Percentiles rank a stretch among this genome's conserved stretches.
These are phyloP conservation scores for Platynereis dumerilii DNA, from an alignment of 2,888 invertebrate genomes.

Conservation along the genomic window DNA sequence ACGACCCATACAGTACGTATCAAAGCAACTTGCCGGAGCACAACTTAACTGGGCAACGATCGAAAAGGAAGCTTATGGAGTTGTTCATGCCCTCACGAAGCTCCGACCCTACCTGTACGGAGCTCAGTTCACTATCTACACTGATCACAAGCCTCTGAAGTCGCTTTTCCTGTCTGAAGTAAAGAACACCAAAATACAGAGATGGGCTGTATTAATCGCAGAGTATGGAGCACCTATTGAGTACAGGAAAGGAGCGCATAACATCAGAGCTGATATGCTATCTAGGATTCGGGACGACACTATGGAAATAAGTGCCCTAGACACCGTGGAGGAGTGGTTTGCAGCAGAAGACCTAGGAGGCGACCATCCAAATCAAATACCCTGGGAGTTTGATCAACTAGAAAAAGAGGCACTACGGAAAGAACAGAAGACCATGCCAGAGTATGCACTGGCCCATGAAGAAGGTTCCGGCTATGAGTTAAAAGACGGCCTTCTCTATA, in stretches of 20 bases:
- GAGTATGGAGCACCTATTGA: conserved; percentile 31
- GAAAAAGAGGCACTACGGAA: neutral
- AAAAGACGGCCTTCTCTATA: conserved; percentile 10
- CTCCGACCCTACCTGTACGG: conserved; percentile 24
- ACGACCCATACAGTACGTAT: conserved; percentile 16
- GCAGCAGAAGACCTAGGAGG: conserved; percentile 9
- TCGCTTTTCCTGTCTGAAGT: conserved; percentile 23
- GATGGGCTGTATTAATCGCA: conserved; percentile 29
- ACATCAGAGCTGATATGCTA: conserved; percentile 27
- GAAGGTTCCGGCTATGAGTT: conserved; percentile 5
- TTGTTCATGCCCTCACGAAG: conserved; percentile 10
- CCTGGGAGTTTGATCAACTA: conserved; percentile 7
- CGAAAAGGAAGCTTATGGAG: conserved; percentile 19
- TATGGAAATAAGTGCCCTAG: neutral
- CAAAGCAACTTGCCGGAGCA: conserved; percentile 6
- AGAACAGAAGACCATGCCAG: neutral
- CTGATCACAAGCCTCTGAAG: conserved; percentile 24
- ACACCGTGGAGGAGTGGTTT: conserved; percentile 16
- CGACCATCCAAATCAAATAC: conserved; percentile 2
- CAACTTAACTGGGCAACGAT: conserved; percentile 8
- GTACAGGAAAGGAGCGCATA: conserved; percentile 22
- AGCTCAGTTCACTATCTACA: conserved; percentile 10
- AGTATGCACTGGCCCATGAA: neutral
- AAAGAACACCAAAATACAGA: conserved; percentile 26
- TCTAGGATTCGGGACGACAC: neutral